Evolutionary conservation across 2,797 vertebrate species (phyloP), one percentile per base, ranked within the genome.

Genomic region (Cottoperca gobio): DNA sequence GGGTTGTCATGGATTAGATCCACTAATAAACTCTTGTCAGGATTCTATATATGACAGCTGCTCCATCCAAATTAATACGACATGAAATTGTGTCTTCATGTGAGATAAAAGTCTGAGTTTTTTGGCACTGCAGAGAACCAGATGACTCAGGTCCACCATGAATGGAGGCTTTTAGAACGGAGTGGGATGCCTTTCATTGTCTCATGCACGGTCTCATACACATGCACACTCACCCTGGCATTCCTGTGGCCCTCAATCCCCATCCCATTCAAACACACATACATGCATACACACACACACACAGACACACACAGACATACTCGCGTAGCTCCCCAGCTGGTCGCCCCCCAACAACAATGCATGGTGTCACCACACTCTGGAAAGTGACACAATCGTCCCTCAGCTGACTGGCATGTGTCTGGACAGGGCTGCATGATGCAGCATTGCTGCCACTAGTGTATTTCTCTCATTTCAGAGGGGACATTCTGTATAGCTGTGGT

Each of bases 161-260:
- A 94, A 94, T 93, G 88, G 83, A 76, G 71, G 76, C 78, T 88
- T 92, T 93, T 89, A 88, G 80, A 80, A 70, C 71, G 5, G 73
- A 76, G 86, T 78, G 84, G 81, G 75, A 76, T 69, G 62, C 80
- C 70, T 83, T 83, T 80, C 73, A 87, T 91, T 92, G 90, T 91
- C 67, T 63, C 62, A 24, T 63, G 68, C 79, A 86, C 72, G 54
- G 55, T 43, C 49, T 68, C 67, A 72, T 40, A 66, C 73, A 78
- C 80, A 83, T n/a, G 46, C 54, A 76, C 84, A 86, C 74, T 68
- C 83, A 79, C 61, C 55, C 86, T 52, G 50, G 48, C 90, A 91
- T 90, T 91, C 87, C 89, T 88, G 40, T 72, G 35, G 67, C 71
- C 71, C 55, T 73, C 76, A 69, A 69, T 84, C 82, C 70, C 52